phyloP scores from a whole-genome alignment of 1,140 invertebrate genomes.

The Drosophila cardini region DNA sequence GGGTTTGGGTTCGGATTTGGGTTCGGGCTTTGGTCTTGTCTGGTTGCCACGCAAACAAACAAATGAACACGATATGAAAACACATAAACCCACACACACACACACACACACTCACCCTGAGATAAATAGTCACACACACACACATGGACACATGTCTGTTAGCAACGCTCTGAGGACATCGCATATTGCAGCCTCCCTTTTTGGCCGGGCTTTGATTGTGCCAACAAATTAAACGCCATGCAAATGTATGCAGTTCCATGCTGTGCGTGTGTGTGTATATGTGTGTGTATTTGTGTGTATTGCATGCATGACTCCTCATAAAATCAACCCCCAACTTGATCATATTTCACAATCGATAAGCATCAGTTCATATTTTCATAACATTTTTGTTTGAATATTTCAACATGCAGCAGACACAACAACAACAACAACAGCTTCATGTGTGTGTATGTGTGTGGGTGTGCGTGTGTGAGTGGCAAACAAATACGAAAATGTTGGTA shows the following conservation, averaged over 20 bases:
- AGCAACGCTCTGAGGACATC: conserved; percentile 29
- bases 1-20: conserved; percentile 3
- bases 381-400: conserved; percentile 77
- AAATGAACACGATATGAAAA: conserved; percentile 57
- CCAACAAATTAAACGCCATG: conserved; percentile 75
- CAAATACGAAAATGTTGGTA: conserved; percentile 69
- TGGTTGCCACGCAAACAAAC: conserved; percentile 55
- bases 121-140: not conserved
- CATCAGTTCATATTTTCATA: conserved; percentile 84
- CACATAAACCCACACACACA: conserved; percentile 26
- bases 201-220: conserved; percentile 54
- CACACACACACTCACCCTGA: not conserved
- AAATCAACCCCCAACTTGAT: conserved; percentile 52
- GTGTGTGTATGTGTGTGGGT: too few relatives aligned
- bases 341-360: conserved; percentile 84
- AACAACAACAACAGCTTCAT: conserved; percentile 27
- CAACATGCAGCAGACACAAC: conserved; percentile 65
- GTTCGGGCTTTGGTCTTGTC: conserved; percentile 30
- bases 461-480: conserved; percentile 6
- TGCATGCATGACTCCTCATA: conserved; percentile 13
- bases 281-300: conserved; percentile 21
- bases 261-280: not conserved
- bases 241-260: conserved; percentile 48
- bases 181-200: conserved; percentile 36
- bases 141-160: conserved; percentile 40